Evolutionary conservation across 2,797 vertebrate species (phyloP), one percentile per base, ranked within the genome.

Genomic region (Eptatretus atami): DNA sequence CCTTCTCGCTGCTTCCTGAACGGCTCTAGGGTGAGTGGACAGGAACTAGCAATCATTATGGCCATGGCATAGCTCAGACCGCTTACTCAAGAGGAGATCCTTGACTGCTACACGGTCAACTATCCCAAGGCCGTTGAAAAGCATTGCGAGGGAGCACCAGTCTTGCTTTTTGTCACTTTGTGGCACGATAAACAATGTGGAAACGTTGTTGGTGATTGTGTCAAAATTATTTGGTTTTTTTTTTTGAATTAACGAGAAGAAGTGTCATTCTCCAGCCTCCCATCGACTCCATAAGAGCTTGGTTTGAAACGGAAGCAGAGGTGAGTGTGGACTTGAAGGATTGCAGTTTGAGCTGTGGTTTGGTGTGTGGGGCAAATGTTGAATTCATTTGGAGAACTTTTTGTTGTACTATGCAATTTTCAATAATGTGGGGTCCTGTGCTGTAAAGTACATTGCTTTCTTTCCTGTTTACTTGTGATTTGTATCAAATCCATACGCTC

Each of bases 61-160:
- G n/a, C 57, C 57, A 61, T 61, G 57, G 57, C 57, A 25, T 61
- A n/a, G 57, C 57, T 12, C 57, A n/a, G 57, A 61, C 15, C 57
- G 57, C 57, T 61, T n/a, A n/a, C 57, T 2, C 57, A 61, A 24
- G 57, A 61, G 57, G 57, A 61, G 57, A 61, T 61, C 57, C 57
- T n/a, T 61, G 57, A n/a, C 57, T n/a, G 10, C 10, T 12, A 61
- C 57, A 24, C 57, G 57, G 15, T 10, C 24, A n/a, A 12, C 24
- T n/a, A 61, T 61, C n/a, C 15, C 57, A 61, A 24, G 57, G 57
- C 15, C 57, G n/a, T 61, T n/a, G 57, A 61, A 12, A 24, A n/a
- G n/a, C 57, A 12, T 24, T 61, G 57, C 57, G 57, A n/a, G 24
- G 10, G 57, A 61, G 57, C 57, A 61, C 57, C 57, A 61, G 15